Evolutionary conservation across 2,888 invertebrate species (phyloP).

Genomic region (Dichetophora obliterata): DNA sequence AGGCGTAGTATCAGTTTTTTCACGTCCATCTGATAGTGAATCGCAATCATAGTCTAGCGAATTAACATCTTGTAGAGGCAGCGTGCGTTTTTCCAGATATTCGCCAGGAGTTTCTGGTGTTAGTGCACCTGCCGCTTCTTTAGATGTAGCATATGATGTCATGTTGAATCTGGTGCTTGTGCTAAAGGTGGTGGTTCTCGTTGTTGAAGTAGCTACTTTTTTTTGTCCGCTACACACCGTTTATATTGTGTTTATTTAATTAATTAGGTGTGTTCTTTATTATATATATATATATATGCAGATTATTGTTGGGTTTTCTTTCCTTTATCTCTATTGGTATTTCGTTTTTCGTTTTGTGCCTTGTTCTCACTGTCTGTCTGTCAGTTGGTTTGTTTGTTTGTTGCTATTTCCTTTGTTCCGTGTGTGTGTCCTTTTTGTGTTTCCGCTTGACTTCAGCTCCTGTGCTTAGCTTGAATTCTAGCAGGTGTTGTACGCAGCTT

Average conservation of each 20-base stretch:
- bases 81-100: constrained; percentile 33
- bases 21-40: constrained; percentile 63
- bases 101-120: constrained; percentile 35
- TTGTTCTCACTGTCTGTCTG: background rate
- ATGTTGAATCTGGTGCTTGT: constrained; percentile 34
- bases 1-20: constrained; percentile 68
- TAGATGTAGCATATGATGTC: constrained; percentile 52
- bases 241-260: background rate
- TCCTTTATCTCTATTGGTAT: background rate
- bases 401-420: background rate
- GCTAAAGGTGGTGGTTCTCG: background rate
- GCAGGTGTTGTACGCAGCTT: background rate
- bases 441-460: constrained; percentile 12
- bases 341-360: constrained; percentile 8
- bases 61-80: constrained; percentile 5
- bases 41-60: constrained; percentile 48
- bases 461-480: constrained; percentile 12
- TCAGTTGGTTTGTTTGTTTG: background rate
- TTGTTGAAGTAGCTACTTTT: background rate
- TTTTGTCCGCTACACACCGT: background rate
- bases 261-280: constrained; percentile 22
- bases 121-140: constrained; percentile 45
- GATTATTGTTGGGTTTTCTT: background rate
- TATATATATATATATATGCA: background rate
- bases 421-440: constrained; percentile 8